A percentile compares a stretch with the other conserved stretches of the same genome.
Conservation (phyloP, 2,888 invertebrate species). For the Pheosia gnoma region DNA sequence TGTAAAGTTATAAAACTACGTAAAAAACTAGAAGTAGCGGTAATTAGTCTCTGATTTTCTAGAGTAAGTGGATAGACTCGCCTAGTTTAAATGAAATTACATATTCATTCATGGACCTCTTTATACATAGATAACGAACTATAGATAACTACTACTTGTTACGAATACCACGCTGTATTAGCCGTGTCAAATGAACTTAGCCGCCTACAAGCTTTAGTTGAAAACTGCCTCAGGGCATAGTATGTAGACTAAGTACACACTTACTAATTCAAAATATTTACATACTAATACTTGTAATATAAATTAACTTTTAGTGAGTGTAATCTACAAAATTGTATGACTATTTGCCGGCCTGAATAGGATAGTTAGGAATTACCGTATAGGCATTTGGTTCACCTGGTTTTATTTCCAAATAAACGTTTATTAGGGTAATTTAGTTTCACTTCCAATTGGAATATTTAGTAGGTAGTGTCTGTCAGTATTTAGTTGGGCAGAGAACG, state of each 20-base stretch:
- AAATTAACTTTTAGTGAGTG: not conserved
- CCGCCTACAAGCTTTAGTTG: not conserved
- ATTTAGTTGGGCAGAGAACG: no score
- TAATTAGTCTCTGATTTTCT: no score
- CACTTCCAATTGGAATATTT: not conserved
- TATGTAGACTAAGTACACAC: not conserved
- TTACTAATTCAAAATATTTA: not conserved
- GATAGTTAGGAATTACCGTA: not conserved
- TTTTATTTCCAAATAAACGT: not conserved
- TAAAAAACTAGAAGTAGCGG: no score
- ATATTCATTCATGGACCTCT: not conserved
- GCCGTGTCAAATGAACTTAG: slow-evolving; percentile 1
- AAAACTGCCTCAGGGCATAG: slow-evolving; percentile 2
- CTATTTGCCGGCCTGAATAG: not conserved
- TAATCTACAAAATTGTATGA: not conserved
- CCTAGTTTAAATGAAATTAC: not conserved
- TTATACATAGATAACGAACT: not conserved
- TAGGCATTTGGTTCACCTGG: not conserved
- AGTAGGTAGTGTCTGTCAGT: not conserved
- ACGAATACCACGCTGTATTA: not conserved
- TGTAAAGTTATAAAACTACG: no score
- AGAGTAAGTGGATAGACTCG: no score
- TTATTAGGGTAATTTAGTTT: not conserved
- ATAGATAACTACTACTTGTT: not conserved
- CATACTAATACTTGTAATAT: not conserved